phyloP scores from a whole-genome alignment of 2,888 invertebrate species.

The Chrysina gloriosa region DNA sequence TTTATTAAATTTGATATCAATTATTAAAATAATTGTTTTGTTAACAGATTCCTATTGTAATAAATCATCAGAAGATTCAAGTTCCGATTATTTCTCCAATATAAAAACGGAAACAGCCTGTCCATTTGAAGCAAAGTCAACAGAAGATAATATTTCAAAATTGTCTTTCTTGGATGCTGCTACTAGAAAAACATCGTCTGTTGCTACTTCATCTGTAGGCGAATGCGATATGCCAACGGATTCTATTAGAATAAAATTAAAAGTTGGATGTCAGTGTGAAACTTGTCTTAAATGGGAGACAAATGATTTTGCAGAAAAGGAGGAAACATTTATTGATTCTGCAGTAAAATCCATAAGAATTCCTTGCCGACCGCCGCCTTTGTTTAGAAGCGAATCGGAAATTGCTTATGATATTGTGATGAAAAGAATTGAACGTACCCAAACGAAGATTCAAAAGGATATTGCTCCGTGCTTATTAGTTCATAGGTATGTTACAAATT shows the following conservation, averaged over 20 bases:
- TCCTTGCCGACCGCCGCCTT: conserved; percentile 32
- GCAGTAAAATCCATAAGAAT: neutral
- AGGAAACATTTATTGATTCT: conserved; percentile 1
- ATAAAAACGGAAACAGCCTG: neutral
- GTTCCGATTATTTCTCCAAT: neutral
- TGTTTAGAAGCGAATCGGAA: conserved; percentile 39
- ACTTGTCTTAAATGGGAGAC: conserved; percentile 39
- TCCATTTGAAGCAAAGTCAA: neutral
- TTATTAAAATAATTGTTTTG: neutral
- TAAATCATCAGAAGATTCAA: conserved; percentile 22
- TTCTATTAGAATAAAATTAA: neutral
- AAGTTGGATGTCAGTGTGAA: conserved; percentile 39
- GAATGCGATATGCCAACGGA: neutral
- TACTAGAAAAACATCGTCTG: neutral
- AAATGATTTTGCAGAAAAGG: conserved; percentile 31
- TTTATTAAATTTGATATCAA: too few species aligned
- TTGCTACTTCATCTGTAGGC: neutral
- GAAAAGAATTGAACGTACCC: conserved; percentile 18
- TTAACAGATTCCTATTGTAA: neutral
- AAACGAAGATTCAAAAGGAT: conserved; percentile 41
- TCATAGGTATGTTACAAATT: conserved; percentile 44
- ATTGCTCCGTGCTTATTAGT: conserved; percentile 44
- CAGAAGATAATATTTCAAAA: neutral
- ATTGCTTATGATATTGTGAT: conserved; percentile 11
- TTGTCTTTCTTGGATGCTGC: neutral